Base-by-base conservation (phyloP, 2,113 vertebrate genomes). In the Lanius collurio region DNA sequence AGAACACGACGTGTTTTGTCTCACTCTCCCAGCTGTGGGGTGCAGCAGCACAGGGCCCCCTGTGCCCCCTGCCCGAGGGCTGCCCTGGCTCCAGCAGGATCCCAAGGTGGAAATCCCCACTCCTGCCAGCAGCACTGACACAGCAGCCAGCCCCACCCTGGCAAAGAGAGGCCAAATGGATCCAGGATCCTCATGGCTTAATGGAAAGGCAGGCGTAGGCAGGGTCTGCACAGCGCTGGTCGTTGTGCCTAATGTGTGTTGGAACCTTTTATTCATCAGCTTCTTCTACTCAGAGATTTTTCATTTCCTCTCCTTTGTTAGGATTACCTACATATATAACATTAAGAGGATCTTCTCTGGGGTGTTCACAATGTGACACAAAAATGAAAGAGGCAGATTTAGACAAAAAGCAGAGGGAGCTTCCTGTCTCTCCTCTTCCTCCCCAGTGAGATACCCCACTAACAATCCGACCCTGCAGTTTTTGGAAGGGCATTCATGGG, bases 1-100 rank as follows among this genome's bases (percentile, higher is more conserved):
- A 15, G 21, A 53, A 8, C 23, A 24, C 0, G 0, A 4, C 0
- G 2, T 0, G 20, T n/a, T 56, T 6, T 20, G 35, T 37, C 7
- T 14, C 30, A 7, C 35, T 26, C n/a, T 47, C 4, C 35, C 64
- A 1, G 6, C 2, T 3, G 2, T 0, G 20, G 33, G 56, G 17
- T 9, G 37, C 0, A 0, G 44, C 20, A 53, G 55, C 1, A 0
- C 15, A 1, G 35, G 30, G 13, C 8, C 53, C 59, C 7, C 2
- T 4, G 6, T 3, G 33, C 35, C 37, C 73, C 60, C 41, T 37
- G 67, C 37, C 71, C 1, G 0, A n/a, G 67, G 55, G 71, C 76
- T n/a, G 65, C 39, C 53, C 75, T 3, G 0, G 78, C 49, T 62
- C 49, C 80, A 4, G 4, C 1, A 2, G 2, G 20, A 67, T 19